Conservation (phyloP, 2,113 vertebrate species). For the Eulemur rufifrons region DNA sequence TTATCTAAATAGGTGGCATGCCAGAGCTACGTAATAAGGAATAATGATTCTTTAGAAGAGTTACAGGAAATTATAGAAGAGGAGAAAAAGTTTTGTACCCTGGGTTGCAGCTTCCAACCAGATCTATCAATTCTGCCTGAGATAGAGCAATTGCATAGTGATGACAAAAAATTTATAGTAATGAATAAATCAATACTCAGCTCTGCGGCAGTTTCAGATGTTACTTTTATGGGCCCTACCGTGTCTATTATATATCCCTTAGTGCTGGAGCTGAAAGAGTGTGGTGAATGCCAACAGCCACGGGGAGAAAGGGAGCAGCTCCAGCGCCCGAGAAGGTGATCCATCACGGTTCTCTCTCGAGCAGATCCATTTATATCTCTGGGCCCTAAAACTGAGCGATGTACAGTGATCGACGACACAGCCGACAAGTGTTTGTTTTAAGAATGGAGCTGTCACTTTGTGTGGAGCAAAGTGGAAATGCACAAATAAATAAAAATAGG, state of each 20-base stretch:
- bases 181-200: slow-evolving; percentile 87
- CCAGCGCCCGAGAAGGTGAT: slow-evolving; percentile 67
- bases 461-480: slow-evolving; percentile 62
- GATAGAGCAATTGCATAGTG: slow-evolving; percentile 87
- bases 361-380: slow-evolving; percentile 82
- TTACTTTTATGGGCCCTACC: slow-evolving; percentile 86
- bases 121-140: slow-evolving; percentile 84
- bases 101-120: slow-evolving; percentile 78
- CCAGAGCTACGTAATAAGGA: slow-evolving; percentile 88
- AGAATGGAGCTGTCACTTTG: slow-evolving; percentile 74
- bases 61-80: slow-evolving; percentile 86
- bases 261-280: slow-evolving; percentile 79
- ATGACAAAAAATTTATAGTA: slow-evolving; percentile 89
- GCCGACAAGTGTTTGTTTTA: slow-evolving; percentile 78
- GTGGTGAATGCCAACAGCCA: slow-evolving; percentile 83
- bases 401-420: slow-evolving; percentile 75
- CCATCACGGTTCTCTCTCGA: slow-evolving; percentile 82
- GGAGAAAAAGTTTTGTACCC: slow-evolving; percentile 82
- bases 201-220: slow-evolving; percentile 84
- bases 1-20: slow-evolving; percentile 91
- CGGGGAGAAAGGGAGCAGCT: slow-evolving; percentile 57
- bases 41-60: slow-evolving; percentile 88
- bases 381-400: slow-evolving; percentile 74
- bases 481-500: background rate
- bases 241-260: slow-evolving; percentile 83